These are phyloP conservation scores for Drosophila nr. perissopoda DNA, from an alignment of 2,888 invertebrate species.

Conservation along the genomic window DNA sequence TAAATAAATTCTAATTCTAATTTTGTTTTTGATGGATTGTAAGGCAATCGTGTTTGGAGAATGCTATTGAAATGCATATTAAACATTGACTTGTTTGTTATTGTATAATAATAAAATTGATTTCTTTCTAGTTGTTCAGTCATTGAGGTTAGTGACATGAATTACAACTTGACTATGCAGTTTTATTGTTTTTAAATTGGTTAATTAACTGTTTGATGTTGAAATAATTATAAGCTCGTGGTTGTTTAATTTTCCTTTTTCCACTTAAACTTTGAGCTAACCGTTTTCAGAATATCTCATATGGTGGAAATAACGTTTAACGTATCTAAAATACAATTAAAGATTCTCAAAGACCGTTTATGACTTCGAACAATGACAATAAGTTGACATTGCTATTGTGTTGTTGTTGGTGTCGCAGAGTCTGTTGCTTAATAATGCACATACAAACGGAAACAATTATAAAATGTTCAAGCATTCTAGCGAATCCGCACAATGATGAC, in stretches of 20 bases:
- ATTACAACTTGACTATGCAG: neutral
- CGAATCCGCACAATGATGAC: conserved; percentile 16
- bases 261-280: neutral
- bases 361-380: conserved; percentile 9
- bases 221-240: neutral
- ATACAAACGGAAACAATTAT: conserved; percentile 71
- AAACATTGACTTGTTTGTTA: too few species aligned
- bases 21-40: too few species aligned
- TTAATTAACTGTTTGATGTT: neutral
- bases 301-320: neutral
- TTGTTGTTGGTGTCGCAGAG: conserved; percentile 13
- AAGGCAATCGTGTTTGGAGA: too few species aligned
- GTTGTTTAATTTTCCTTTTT: neutral
- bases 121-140: neutral
- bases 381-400: conserved; percentile 6
- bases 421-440: conserved; percentile 34
- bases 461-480: conserved; percentile 34
- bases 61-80: too few species aligned
- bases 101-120: too few species aligned
- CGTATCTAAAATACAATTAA: neutral
- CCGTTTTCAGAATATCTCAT: neutral
- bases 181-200: neutral
- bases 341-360: conserved; percentile 9
- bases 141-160: neutral
- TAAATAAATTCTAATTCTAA: too few species aligned